Base-by-base conservation (phyloP, 1,140 invertebrate species). In the Venustaconcha ellipsiformis region DNA sequence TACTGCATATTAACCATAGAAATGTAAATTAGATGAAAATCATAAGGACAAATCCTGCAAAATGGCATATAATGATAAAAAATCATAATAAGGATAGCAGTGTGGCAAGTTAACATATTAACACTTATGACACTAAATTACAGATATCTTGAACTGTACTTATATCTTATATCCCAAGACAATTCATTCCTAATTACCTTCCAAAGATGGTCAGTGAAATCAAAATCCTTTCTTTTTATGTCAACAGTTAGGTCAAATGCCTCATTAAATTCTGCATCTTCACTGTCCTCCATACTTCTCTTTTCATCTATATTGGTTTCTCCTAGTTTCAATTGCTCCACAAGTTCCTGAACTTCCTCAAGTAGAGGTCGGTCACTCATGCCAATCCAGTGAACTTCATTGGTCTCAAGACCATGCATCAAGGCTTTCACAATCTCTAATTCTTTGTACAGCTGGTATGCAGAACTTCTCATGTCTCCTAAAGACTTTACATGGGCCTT, bases 161-260 rank as follows among this genome's bases (percentile, higher is more conserved):
- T 48, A 48, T 48, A 11, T 48, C 37, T 48, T 48, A 6, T 48
- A 48, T 8, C 11, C 5, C 4, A 11, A 48, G 37, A 48, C 11
- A 48, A 48, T 8, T 48, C 11, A 48, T 48, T 48, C 37, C 37
- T 20, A 20, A n/a, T 30, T 70, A 76, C 74, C 74, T 82, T 84
- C 85, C 85, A 87, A 12, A 87, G 74, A 64, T 79, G 75, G 57
- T 87, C 85, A 2, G 82, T 83, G 72, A 87, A 87, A 60, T 87
- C 85, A 12, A 80, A 69, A 57, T 87, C 82, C n/a, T 80, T 77
- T 63, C 84, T 77, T 26, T 82, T 80, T 4, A 70, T 76, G 23
- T 76, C 76, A 15, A 74, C 14, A 26, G 70, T 63, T 20, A 72
- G 37, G 1, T 64, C 37, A 14, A 78, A 37, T 8, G 72, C 70